A percentile compares a stretch with the other conserved stretches of the same genome.
Conservation (phyloP, 2,113 vertebrate genomes). For the Oreochromis niloticus region DNA sequence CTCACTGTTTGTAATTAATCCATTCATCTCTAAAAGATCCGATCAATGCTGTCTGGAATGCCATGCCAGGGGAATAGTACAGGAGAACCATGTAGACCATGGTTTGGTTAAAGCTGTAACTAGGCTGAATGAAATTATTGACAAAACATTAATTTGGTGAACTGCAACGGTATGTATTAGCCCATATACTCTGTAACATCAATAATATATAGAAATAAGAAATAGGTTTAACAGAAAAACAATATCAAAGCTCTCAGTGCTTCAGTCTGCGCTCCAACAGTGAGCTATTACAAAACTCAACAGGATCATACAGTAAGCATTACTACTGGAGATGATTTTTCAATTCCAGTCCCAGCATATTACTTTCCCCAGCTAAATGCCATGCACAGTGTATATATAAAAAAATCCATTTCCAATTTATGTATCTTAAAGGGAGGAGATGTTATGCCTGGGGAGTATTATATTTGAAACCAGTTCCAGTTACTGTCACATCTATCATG, state of each 20-base stretch:
- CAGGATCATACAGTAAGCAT: slow-evolving; percentile 4
- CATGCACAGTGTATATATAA: slow-evolving; percentile 48
- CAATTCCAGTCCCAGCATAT: slow-evolving; percentile 38
- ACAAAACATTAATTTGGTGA: slow-evolving; percentile 3
- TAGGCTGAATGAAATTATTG: slow-evolving; percentile 9
- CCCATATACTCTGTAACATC: neutral
- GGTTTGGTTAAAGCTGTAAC: neutral
- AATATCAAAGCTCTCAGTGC: neutral
- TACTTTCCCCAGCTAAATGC: slow-evolving; percentile 49
- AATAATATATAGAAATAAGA: neutral
- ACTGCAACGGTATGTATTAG: neutral
- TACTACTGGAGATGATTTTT: slow-evolving; percentile 29
- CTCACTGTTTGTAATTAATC: slow-evolving; percentile 75
- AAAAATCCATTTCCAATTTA: slow-evolving; percentile 66
- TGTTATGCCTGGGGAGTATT: slow-evolving; percentile 1
- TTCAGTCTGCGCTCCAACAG: slow-evolving; percentile 3
- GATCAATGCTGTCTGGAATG: slow-evolving; percentile 66
- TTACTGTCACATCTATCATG: neutral
- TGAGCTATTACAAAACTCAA: slow-evolving; percentile 36
- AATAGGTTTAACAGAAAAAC: neutral
- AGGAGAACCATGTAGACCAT: slow-evolving; percentile 8
- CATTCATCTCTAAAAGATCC: slow-evolving; percentile 74
- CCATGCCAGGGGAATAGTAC: slow-evolving; percentile 19
- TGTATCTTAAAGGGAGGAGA: slow-evolving; percentile 26
- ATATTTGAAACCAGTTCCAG: neutral